These are phyloP conservation scores for Scomber japonicus DNA, from an alignment of 2,113 vertebrate species.

Conservation along the genomic window DNA sequence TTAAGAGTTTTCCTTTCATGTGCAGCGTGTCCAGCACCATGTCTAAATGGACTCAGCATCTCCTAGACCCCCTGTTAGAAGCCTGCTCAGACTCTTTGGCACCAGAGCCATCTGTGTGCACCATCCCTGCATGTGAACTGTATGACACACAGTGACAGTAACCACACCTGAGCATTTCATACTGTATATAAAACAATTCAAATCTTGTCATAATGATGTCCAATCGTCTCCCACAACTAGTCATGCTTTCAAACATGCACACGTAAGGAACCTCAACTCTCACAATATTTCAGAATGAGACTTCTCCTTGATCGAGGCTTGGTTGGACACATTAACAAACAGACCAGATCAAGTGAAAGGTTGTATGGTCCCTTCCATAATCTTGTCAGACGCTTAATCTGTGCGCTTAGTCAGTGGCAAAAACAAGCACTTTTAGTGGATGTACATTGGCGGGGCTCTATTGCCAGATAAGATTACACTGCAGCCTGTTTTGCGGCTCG, in stretches of 20 bases:
- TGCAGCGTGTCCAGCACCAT: constrained; percentile 35
- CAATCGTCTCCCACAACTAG: not conserved
- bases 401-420: too few species aligned
- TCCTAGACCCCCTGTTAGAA: constrained; percentile 39
- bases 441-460: too few species aligned
- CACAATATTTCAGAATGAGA: too few species aligned
- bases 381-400: too few species aligned
- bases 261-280: not conserved
- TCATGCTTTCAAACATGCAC: not conserved
- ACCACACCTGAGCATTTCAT: not conserved
- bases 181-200: constrained; percentile 4
- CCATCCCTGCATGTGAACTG: constrained; percentile 1
- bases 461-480: too few species aligned
- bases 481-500: too few species aligned
- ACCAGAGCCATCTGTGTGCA: constrained; percentile 44
- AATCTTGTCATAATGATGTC: not conserved
- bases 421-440: too few species aligned
- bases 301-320: too few species aligned
- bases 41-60: constrained; percentile 54
- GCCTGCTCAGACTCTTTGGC: constrained; percentile 71
- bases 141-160: constrained; percentile 4
- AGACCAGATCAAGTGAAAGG: too few species aligned
- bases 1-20: constrained; percentile 48
- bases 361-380: too few species aligned
- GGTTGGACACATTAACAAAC: too few species aligned